A percentile compares a stretch with the other conserved stretches of the same genome.
Conservation (phyloP, 2,797 vertebrate species). For the Aldrovandia affinis region DNA sequence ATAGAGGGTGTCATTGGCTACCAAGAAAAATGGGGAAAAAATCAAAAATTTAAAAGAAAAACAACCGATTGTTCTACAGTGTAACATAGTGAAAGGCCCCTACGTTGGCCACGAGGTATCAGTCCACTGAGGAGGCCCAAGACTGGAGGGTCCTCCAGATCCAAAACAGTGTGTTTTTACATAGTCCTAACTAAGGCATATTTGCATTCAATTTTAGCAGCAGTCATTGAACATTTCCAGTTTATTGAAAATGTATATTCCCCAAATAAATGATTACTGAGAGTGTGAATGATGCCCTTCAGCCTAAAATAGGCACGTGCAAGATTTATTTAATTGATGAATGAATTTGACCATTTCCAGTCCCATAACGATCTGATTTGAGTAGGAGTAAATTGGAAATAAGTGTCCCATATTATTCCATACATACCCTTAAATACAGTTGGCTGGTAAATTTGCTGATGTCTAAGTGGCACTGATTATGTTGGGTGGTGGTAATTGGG, state of each 20-base stretch:
- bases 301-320: neutral
- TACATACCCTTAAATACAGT: neutral
- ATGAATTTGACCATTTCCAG: neutral
- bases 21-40: too few species aligned
- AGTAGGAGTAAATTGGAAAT: neutral
- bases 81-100: too few species aligned
- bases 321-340: neutral
- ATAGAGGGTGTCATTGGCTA: too few species aligned
- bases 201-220: too few species aligned
- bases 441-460: neutral
- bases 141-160: too few species aligned
- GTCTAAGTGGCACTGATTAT: slow-evolving; percentile 16
- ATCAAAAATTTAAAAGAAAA: too few species aligned
- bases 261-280: neutral
- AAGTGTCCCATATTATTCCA: neutral
- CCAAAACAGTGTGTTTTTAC: neutral
- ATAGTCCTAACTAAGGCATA: neutral
- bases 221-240: neutral
- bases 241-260: neutral
- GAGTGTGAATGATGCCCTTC: neutral
- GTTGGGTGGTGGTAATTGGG: slow-evolving; percentile 40
- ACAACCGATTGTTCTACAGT: too few species aligned
- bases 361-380: neutral
- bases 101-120: too few species aligned
- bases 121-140: too few species aligned